Conservation (phyloP, 1,140 invertebrate genomes). For the Lepidurus packardi region DNA sequence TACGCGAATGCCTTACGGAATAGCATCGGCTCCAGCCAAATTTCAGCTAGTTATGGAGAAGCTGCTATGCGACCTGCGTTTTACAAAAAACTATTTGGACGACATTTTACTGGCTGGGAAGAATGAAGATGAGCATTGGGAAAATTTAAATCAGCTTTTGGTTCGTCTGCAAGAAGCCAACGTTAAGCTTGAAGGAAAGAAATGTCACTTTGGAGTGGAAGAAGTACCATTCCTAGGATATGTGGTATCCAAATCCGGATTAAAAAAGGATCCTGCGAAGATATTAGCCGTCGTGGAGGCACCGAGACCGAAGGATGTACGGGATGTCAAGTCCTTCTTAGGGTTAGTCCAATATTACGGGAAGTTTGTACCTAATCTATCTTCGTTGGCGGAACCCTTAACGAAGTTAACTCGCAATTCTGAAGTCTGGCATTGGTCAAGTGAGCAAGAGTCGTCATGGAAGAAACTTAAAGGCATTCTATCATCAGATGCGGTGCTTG, state of each 20-base stretch:
- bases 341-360: conserved; percentile 46
- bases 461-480: conserved; percentile 32
- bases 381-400: conserved; percentile 43
- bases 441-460: conserved; percentile 34
- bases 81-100: conserved; percentile 33
- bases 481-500: conserved; percentile 36
- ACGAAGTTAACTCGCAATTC: conserved; percentile 38
- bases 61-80: conserved; percentile 29
- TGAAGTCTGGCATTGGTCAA: conserved; percentile 33
- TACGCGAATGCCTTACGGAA: conserved; percentile 28
- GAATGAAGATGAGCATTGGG: conserved; percentile 37
- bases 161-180: conserved; percentile 36
- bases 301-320: conserved; percentile 40
- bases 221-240: conserved; percentile 43
- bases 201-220: conserved; percentile 42
- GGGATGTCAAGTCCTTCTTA: conserved; percentile 42
- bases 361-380: conserved; percentile 45
- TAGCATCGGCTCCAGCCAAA: conserved; percentile 36
- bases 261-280: conserved; percentile 43
- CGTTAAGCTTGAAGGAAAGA: conserved; percentile 42
- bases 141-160: conserved; percentile 38
- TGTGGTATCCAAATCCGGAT: conserved; percentile 41
- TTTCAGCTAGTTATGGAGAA: conserved; percentile 40
- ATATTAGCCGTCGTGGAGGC: conserved; percentile 43
- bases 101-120: conserved; percentile 39